Conservation (phyloP, 1,140 invertebrate genomes). For the Branchinecta lynchi region DNA sequence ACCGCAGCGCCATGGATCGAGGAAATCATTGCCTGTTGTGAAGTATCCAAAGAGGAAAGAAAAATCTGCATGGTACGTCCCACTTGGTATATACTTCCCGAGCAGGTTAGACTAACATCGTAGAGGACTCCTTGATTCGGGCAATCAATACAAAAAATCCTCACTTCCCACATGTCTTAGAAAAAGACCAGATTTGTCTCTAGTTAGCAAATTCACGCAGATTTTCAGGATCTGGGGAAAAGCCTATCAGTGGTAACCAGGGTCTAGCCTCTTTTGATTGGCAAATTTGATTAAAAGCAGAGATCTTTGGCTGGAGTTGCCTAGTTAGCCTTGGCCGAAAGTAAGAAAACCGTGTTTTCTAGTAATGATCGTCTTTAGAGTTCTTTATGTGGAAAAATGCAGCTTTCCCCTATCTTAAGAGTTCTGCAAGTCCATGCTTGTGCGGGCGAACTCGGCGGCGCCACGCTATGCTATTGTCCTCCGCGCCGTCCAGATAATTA, state of each 20-base stretch:
- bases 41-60: slow-evolving; percentile 5
- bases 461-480: too few relatives aligned
- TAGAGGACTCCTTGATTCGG: not conserved
- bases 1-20: not conserved
- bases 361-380: too few relatives aligned
- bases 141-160: not conserved
- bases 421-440: too few relatives aligned
- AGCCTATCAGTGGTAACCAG: not conserved
- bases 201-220: not conserved
- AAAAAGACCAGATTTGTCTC: not conserved
- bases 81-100: not conserved
- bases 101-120: not conserved
- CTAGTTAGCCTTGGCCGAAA: too few relatives aligned
- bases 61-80: not conserved
- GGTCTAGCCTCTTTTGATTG: not conserved
- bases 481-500: too few relatives aligned
- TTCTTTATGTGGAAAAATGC: too few relatives aligned
- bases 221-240: not conserved
- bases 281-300: too few relatives aligned
- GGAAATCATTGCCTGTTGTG: slow-evolving; percentile 3
- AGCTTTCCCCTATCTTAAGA: too few relatives aligned
- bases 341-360: too few relatives aligned
- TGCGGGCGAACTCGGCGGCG: too few relatives aligned
- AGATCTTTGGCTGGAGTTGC: too few relatives aligned
- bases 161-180: not conserved